Evolutionary conservation across 2,113 vertebrate species (phyloP).

Genomic region (Rhinichthys klamathensis): DNA sequence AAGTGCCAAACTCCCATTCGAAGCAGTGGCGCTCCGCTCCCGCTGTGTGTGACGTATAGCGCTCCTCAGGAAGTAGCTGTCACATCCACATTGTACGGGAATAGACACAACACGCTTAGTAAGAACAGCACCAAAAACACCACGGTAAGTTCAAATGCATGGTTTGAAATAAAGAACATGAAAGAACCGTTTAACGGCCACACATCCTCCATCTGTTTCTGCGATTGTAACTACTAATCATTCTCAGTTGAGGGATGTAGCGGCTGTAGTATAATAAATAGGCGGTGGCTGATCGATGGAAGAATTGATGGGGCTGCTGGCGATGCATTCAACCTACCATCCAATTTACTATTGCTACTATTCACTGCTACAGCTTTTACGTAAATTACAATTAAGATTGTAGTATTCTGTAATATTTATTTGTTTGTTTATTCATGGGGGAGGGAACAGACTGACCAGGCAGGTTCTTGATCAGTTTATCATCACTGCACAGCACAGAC

Average conservation of each 20-base stretch:
- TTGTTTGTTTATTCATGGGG: neutral
- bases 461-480: neutral
- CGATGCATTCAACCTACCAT: neutral
- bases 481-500: neutral
- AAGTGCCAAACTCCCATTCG: neutral
- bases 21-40: neutral
- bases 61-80: conserved; percentile 46
- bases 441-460: neutral
- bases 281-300: conserved; percentile 43
- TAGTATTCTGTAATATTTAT: neutral
- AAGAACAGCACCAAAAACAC: neutral
- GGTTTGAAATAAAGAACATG: conserved; percentile 17
- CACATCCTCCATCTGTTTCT: neutral
- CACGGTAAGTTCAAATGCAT: conserved; percentile 38
- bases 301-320: neutral
- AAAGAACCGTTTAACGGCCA: neutral
- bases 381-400: neutral
- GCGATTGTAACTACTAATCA: neutral
- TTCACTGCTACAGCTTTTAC: neutral
- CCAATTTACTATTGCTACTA: neutral
- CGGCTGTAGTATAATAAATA: conserved; percentile 5
- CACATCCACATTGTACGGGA: conserved; percentile 22
- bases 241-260: neutral
- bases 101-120: neutral
- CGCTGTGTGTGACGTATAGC: conserved; percentile 34